Evolutionary conservation across 2,888 invertebrate genomes (phyloP), one percentile per base, ranked within the genome.

Genomic region (Sialis lutaria): DNA sequence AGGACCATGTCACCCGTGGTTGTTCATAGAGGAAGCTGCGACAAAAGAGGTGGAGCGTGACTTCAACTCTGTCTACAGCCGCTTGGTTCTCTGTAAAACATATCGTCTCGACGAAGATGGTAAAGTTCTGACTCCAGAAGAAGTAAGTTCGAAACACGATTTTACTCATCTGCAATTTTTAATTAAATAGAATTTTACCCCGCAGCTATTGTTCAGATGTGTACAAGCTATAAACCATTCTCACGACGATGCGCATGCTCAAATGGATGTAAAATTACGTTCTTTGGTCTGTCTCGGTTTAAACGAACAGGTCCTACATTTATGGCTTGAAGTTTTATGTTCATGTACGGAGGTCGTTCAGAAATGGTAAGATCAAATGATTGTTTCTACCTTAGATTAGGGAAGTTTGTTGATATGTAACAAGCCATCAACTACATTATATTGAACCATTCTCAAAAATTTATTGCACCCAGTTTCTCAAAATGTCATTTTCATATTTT

Each of bases 61-160:
- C 64, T 97, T 96, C 62, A 90, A 92, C 65, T 95, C 95, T 2
- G 97, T 98, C 4, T 97, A 97, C 60, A 96, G 96, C 57, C 77
- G 97, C 53, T 69, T 98, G 53, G 93, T 97, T 13, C 72, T 98
- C 31, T 98, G 97, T 61, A 96, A 96, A 73, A 98, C 98, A 22
- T 98, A 93, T 70, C 76, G 93, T 53, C 73, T 98, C 53, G 98
- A 98, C 70, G 97, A 98, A 70, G 97, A 98, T 72, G 96, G 96
- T 2, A 97, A 97, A 73, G 96, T 98, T 32, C 72, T 98, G 42
- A 96, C 96, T 1, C 97, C 98, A 6, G 97, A 97, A 71, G 98
- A 98, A 67, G 82, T 82, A 64, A 46, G 42, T 42, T 43, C 10
- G n/a, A 39, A 6, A n/a, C 13, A 40, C 10, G 32, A 40, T 32